Conservation (phyloP, 1,140 invertebrate species). For the Brachionus rubens region DNA sequence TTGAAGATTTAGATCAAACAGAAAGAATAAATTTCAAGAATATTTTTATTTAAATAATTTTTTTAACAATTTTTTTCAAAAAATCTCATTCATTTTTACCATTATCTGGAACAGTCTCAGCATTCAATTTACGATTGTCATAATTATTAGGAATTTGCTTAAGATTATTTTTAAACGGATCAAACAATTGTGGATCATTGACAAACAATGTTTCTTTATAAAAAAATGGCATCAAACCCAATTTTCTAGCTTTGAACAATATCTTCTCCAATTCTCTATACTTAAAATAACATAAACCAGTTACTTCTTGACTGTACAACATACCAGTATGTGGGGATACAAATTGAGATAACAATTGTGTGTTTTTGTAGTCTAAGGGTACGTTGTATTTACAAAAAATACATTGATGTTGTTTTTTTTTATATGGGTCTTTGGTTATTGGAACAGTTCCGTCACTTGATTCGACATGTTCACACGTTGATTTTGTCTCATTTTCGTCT, state of each 20-base stretch:
- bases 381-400: constrained; percentile 44
- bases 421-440: constrained; percentile 17
- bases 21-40: no score
- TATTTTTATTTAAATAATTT: no score
- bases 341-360: constrained; percentile 37
- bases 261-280: constrained; percentile 41
- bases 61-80: no score
- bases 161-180: constrained; percentile 45
- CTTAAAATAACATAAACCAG: constrained; percentile 36
- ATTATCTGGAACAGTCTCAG: neutral
- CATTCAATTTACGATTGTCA: constrained; percentile 35
- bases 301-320: constrained; percentile 33
- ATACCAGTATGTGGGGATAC: constrained; percentile 47
- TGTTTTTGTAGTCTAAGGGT: constrained; percentile 42
- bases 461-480: neutral
- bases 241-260: constrained; percentile 10
- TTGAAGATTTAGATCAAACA: no score
- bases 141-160: constrained; percentile 17
- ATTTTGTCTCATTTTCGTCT: neutral
- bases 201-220: constrained; percentile 31
- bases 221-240: constrained; percentile 37
- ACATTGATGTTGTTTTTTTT: constrained; percentile 26
- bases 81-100: no score
- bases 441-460: neutral
- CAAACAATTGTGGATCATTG: constrained; percentile 43